phyloP scores from a whole-genome alignment of 1,140 invertebrate genomes.

The Microplitis mediator region DNA sequence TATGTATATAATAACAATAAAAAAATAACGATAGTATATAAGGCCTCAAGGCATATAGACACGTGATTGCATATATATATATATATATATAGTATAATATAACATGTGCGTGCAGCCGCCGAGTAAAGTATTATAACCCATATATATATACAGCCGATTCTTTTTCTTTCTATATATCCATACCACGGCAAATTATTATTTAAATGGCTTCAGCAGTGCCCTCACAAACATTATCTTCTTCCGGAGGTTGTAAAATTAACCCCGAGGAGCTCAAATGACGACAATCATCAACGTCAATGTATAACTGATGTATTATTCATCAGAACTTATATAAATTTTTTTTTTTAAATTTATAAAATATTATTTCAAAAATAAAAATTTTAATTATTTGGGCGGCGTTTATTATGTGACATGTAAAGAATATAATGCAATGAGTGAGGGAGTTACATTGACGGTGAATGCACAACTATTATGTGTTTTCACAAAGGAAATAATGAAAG shows the following conservation, averaged over 20 bases:
- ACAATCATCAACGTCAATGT: neutral
- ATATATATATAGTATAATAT: slow-evolving; percentile 26
- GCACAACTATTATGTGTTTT: too few species aligned
- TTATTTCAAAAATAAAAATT: too few species aligned
- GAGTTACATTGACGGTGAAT: too few species aligned
- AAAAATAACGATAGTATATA: slow-evolving; percentile 25
- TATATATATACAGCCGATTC: neutral
- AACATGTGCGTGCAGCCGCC: slow-evolving; percentile 38
- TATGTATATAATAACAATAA: neutral
- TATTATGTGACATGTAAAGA: too few species aligned
- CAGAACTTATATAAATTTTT: too few species aligned
- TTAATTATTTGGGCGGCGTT: too few species aligned
- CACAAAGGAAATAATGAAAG: too few species aligned
- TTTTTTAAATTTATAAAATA: too few species aligned
- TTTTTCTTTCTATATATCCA: slow-evolving; percentile 9
- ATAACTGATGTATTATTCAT: too few species aligned
- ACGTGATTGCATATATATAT: slow-evolving; percentile 27
- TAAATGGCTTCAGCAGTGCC: slow-evolving; percentile 40
- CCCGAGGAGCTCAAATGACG: neutral
- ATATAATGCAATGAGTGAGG: too few species aligned
- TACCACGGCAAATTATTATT: slow-evolving; percentile 52
- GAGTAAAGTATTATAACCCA: slow-evolving; percentile 28
- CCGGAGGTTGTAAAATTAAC: slow-evolving; percentile 32
- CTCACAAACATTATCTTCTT: slow-evolving; percentile 20
- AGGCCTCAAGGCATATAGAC: neutral